Evolutionary conservation across 1,140 invertebrate species (phyloP).

Genomic region (Neelides sp.): DNA sequence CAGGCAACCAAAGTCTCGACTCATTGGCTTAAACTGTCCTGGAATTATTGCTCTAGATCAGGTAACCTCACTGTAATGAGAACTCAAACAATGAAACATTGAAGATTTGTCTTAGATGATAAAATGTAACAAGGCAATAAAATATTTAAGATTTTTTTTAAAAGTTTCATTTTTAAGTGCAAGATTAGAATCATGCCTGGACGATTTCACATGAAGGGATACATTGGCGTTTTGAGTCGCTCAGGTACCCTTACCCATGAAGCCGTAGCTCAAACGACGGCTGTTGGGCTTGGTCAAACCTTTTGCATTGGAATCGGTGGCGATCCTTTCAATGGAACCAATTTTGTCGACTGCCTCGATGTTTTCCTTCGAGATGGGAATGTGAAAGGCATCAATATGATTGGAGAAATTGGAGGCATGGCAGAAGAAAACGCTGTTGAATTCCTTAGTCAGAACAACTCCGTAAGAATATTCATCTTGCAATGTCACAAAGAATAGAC

Average conservation of each 20-base stretch:
- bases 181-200: slow-evolving; percentile 99
- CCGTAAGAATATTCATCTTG: slow-evolving; percentile 43
- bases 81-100: not conserved
- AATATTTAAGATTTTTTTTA: slow-evolving; percentile 5
- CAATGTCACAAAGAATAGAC: no score
- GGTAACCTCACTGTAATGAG: slow-evolving; percentile 41
- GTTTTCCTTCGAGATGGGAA: slow-evolving; percentile 86
- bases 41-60: slow-evolving; percentile 91
- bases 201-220: slow-evolving; percentile 86
- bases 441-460: slow-evolving; percentile 81
- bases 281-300: slow-evolving; percentile 89
- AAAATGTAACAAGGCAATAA: no score
- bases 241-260: slow-evolving; percentile 98
- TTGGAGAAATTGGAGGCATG: slow-evolving; percentile 97
- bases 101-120: no score
- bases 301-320: slow-evolving; percentile 98
- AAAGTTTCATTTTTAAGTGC: slow-evolving; percentile 53
- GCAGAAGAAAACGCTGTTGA: slow-evolving; percentile 95
- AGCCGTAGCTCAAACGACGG: slow-evolving; percentile 92
- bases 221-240: slow-evolving; percentile 90
- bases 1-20: slow-evolving; percentile 77
- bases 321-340: slow-evolving; percentile 99
- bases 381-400: slow-evolving; percentile 94
- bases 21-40: slow-evolving; percentile 97
- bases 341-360: slow-evolving; percentile 98